Evolutionary conservation across 2,888 invertebrate species (phyloP).

Genomic region (Eupithecia vulgata): DNA sequence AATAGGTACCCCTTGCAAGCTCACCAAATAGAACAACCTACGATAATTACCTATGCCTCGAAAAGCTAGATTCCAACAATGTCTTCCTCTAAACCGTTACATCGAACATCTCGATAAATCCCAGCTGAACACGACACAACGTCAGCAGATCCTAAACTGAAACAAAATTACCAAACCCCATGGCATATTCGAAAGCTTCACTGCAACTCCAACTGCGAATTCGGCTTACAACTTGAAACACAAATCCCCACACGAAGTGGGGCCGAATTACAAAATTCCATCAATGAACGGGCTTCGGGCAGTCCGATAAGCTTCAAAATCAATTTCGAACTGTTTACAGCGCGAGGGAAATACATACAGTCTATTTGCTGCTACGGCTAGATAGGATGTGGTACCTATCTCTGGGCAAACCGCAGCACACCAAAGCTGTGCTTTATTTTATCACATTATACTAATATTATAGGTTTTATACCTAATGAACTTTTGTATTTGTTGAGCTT

Average conservation of each 20-base stretch:
- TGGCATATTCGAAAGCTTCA: conserved; percentile 20
- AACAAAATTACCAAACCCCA: conserved; percentile 13
- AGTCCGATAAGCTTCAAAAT: conserved; percentile 72
- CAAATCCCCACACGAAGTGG: conserved; percentile 36
- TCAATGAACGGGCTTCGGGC: conserved; percentile 45
- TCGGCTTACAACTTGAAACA: conserved; percentile 23
- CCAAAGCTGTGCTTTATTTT: conserved; percentile 2
- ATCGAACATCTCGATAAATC: neutral
- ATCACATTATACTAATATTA: neutral
- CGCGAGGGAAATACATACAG: conserved; percentile 58
- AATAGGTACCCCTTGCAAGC: too few relatives aligned
- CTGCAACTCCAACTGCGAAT: conserved; percentile 18
- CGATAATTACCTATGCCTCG: neutral
- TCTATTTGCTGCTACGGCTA: conserved; percentile 45
- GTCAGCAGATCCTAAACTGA: conserved; percentile 10
- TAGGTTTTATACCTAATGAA: too few relatives aligned
- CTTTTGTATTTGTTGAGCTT: too few relatives aligned
- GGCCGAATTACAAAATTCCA: conserved; percentile 57
- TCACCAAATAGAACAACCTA: neutral
- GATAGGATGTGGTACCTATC: neutral
- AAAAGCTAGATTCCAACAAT: neutral
- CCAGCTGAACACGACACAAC: neutral
- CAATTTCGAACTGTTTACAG: conserved; percentile 75
- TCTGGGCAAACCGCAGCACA: conserved; percentile 5
- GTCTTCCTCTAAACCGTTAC: neutral